These are phyloP conservation scores for Metopia argyrocephala DNA, from an alignment of 2,888 invertebrate species.

Conservation along the genomic window DNA sequence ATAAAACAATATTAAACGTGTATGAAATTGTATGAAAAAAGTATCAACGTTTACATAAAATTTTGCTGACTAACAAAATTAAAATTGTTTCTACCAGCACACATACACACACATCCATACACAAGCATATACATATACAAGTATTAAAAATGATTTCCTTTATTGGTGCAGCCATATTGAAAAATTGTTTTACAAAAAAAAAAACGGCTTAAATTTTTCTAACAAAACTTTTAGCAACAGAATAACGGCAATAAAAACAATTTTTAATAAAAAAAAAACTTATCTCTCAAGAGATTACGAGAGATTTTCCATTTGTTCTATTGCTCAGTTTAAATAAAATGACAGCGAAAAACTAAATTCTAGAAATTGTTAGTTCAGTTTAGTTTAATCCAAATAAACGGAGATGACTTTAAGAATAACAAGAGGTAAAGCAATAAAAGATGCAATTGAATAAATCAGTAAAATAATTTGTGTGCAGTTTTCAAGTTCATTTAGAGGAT, in stretches of 20 bases:
- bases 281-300: neutral
- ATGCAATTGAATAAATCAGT: neutral
- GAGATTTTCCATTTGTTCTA: neutral
- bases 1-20: neutral
- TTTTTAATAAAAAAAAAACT: neutral
- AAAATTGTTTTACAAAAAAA: slow-evolving; percentile 1
- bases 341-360: neutral
- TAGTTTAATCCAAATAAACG: neutral
- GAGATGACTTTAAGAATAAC: neutral
- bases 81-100: neutral
- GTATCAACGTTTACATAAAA: slow-evolving; percentile 27
- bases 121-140: neutral
- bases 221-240: neutral
- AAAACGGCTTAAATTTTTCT: neutral
- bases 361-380: no score
- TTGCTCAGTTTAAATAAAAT: neutral
- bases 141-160: neutral
- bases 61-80: slow-evolving; percentile 1
- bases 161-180: neutral
- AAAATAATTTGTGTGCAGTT: neutral
- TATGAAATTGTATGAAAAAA: neutral
- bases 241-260: neutral
- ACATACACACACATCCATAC: neutral
- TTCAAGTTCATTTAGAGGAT: neutral
- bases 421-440: neutral